These are phyloP conservation scores for Astyanax mexicanus DNA, from an alignment of 2,797 vertebrate genomes.

Conservation along the genomic window DNA sequence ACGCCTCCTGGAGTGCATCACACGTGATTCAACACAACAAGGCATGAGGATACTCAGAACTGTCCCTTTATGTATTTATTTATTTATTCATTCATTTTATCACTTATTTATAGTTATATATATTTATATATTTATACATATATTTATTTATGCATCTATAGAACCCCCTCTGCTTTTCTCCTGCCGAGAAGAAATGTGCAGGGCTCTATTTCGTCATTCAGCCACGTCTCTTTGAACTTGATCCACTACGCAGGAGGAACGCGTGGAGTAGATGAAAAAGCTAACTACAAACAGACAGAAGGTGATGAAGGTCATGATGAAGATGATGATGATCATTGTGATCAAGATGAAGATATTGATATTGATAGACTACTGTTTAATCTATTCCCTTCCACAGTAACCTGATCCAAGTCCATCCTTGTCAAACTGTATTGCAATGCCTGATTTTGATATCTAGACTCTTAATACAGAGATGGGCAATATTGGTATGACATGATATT, in stretches of 20 bases:
- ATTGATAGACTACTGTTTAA: not conserved
- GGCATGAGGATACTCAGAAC: conserved; percentile 6
- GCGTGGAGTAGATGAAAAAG: conserved; percentile 1
- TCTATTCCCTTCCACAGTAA: not conserved
- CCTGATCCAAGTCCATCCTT: not conserved
- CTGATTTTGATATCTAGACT: not conserved
- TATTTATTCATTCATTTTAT: not conserved
- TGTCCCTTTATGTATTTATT: not conserved
- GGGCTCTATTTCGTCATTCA: not conserved
- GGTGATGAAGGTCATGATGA: not conserved
- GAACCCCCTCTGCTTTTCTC: not conserved
- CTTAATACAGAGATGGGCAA: no score
- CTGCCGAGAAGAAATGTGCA: not conserved
- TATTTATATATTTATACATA: not conserved
- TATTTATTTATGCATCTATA: no score
- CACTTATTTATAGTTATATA: no score
- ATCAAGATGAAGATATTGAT: not conserved
- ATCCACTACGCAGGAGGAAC: conserved; percentile 14
- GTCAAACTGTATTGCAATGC: not conserved
- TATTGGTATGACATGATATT: no score
- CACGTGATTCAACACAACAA: conserved; percentile 27
- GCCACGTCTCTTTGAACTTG: conserved; percentile 31
- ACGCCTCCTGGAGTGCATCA: conserved; percentile 2
- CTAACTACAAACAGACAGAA: not conserved
- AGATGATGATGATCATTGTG: not conserved